Conservation (phyloP, 2,888 invertebrate genomes). For the Morpho achilles region DNA sequence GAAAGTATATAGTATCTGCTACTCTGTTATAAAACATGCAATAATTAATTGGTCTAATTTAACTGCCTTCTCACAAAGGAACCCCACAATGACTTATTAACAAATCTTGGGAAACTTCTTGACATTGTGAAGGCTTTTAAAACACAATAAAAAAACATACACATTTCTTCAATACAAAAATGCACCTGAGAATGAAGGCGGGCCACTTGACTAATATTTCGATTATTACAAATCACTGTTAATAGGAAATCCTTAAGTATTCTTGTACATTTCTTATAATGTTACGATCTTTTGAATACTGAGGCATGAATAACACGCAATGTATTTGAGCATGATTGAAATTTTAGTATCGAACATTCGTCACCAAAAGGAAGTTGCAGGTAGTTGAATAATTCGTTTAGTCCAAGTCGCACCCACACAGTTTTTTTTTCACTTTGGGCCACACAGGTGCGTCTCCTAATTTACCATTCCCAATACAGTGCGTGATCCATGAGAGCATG, state of each 20-base stretch:
- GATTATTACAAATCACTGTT: constrained; percentile 64
- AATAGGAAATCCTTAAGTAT: constrained; percentile 28
- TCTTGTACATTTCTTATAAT: constrained; percentile 34
- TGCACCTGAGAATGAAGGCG: constrained; percentile 79
- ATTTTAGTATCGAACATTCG: constrained; percentile 23
- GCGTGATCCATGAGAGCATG: constrained; percentile 34
- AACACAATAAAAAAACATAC: constrained; percentile 68
- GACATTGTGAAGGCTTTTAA: constrained; percentile 65
- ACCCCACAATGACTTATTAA: constrained; percentile 61
- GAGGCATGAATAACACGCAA: constrained; percentile 30
- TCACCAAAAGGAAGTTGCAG: constrained; percentile 54
- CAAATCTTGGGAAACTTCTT: constrained; percentile 67
- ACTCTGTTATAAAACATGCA: neutral
- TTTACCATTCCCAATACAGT: constrained; percentile 70
- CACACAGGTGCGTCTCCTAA: constrained; percentile 76
- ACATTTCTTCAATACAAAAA: constrained; percentile 75
- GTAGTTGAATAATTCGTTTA: constrained; percentile 78
- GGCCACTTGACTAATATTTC: constrained; percentile 75
- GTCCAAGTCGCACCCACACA: constrained; percentile 68
- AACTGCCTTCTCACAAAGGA: constrained; percentile 28
- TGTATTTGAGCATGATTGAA: constrained; percentile 29
- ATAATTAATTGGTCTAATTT: neutral
- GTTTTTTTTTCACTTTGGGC: constrained; percentile 63
- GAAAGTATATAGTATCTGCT: no score
- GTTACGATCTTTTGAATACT: neutral